Conservation (phyloP, 2,797 vertebrate genomes). For the Fistularia tabacaria region DNA sequence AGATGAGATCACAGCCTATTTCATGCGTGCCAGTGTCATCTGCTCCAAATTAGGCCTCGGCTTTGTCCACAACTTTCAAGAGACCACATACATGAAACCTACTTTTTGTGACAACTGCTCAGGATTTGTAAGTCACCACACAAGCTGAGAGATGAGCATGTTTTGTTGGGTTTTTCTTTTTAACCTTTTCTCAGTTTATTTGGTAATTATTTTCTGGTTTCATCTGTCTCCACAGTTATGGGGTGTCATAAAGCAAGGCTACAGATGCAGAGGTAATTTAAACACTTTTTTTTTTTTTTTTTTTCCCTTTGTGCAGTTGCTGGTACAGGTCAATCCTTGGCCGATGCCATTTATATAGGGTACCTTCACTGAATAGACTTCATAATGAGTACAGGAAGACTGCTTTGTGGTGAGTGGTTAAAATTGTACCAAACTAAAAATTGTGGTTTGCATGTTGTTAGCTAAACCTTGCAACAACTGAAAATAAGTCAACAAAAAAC, state of each 20-base stretch:
- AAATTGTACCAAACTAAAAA: conserved; percentile 7
- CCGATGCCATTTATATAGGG: neutral
- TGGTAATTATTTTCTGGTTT: neutral
- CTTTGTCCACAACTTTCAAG: conserved; percentile 94
- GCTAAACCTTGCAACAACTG: conserved; percentile 50
- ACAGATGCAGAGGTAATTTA: conserved; percentile 86
- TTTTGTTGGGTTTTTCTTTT: neutral
- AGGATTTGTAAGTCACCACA: conserved; percentile 85
- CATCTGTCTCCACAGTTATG: conserved; percentile 78
- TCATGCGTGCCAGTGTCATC: conserved; percentile 94
- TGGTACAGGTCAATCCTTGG: too few species aligned
- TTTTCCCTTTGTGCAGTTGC: neutral
- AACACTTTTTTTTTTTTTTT: neutral
- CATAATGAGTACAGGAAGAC: conserved; percentile 1
- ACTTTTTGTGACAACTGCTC: conserved; percentile 98
- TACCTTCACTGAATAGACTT: neutral
- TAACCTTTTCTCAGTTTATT: neutral
- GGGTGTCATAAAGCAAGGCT: conserved; percentile 97
- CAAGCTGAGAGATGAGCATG: neutral
- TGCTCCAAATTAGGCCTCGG: conserved; percentile 93
- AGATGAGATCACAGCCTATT: conserved; percentile 94
- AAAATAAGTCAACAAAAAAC: conserved; percentile 22
- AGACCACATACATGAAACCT: conserved; percentile 93
- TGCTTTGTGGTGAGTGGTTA: conserved; percentile 42
- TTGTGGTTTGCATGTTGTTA: conserved; percentile 41